These are phyloP conservation scores for Phocides pigmalion DNA, from an alignment of 1,140 invertebrate species.

Conservation along the genomic window DNA sequence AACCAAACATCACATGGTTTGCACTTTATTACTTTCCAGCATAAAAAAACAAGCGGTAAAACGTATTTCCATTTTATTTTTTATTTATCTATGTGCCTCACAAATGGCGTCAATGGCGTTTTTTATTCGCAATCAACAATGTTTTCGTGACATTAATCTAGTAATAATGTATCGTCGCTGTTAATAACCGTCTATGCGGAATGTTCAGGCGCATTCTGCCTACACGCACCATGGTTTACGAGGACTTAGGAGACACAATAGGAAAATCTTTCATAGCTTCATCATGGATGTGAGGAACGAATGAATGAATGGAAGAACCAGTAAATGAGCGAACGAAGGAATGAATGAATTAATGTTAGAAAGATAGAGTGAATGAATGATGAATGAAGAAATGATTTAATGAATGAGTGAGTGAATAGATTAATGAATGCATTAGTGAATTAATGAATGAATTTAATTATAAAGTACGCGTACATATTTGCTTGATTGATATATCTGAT, in stretches of 20 bases:
- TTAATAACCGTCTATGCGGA: constrained; percentile 23
- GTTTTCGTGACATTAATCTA: constrained; percentile 29
- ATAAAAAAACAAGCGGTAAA: neutral
- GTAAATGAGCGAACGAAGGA: too few relatives aligned
- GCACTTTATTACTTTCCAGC: neutral
- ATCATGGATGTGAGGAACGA: too few relatives aligned
- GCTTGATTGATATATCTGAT: too few relatives aligned
- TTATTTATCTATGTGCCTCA: constrained; percentile 4
- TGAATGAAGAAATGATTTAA: too few relatives aligned
- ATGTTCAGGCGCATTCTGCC: constrained; percentile 13
- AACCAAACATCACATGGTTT: neutral
- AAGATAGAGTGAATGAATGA: too few relatives aligned
- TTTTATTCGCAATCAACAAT: constrained; percentile 21
- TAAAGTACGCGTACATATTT: too few relatives aligned
- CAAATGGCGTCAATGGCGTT: constrained; percentile 8
- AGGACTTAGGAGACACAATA: neutral
- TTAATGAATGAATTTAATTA: too few relatives aligned
- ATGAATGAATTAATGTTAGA: too few relatives aligned
- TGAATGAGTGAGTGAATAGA: too few relatives aligned
- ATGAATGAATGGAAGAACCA: too few relatives aligned
- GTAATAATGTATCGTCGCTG: constrained; percentile 9
- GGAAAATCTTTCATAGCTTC: too few relatives aligned
- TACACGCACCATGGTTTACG: neutral
- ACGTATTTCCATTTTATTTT: neutral
- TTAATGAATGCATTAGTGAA: too few relatives aligned